Evolutionary conservation across 2,888 invertebrate genomes (phyloP), one percentile per base, ranked within the genome.

Genomic region (Ochropacha duplaris): DNA sequence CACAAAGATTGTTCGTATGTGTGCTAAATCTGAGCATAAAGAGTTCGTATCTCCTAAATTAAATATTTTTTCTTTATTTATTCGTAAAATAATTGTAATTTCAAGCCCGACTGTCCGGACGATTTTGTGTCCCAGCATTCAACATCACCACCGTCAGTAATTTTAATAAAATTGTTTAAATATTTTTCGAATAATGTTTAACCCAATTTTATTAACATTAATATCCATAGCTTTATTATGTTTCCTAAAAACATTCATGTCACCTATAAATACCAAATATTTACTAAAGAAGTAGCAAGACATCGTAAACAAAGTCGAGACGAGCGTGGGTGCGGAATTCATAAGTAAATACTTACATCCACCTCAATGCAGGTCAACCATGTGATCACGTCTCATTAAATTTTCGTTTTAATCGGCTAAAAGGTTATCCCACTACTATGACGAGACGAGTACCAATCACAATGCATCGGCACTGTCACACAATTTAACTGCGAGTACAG

Each of bases 371-470:
- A 31, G 56, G 60, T 62, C 50, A 54, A 54, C 58, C n/a, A 60
- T 56, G 57, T 58, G 58, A 58, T 56, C 56, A 66, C 54, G 66
- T 62, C 64, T 65, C 61, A 55, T 59, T 65, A 60, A 60, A 54
- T 63, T 36, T 63, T 56, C 59, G 63, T 66, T 62, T 67, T 68
- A 69, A 66, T 65, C 54, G 54, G 22, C 56, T 69, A 71, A 69
- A 74, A 71, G 62, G 66, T 61, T 65, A 67, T 78, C 78, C 69
- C 78, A 78, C 75, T 76, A 63, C 52, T 57, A 68, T 61, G 64
- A 62, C 22, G 54, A 44, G 50, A 49, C 28, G 22, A 39, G 49
- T 44, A 49, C 44, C 54, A 24, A 55, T 52, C 50, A 76, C 76
- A 76, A 75, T 77, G 67, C 63, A 60, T 65, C 58, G 57, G 64